Evolutionary conservation across 2,113 vertebrate species (phyloP).

Genomic region (Microcebus jonahi): DNA sequence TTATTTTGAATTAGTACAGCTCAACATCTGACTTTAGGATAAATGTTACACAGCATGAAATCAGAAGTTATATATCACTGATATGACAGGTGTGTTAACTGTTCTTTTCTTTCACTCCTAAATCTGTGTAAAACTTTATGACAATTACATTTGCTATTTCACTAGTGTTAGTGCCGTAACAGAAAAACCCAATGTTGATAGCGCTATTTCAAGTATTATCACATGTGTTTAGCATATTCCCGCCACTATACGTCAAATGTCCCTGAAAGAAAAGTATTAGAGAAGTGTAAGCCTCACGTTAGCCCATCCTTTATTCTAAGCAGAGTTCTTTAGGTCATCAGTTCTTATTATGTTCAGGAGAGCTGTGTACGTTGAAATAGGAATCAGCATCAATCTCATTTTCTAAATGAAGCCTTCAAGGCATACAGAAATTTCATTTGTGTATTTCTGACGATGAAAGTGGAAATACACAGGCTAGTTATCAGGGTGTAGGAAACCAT

Average conservation of each 20-base stretch:
- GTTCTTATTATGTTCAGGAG: background rate
- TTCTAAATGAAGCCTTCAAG: conserved; percentile 13
- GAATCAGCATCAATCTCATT: background rate
- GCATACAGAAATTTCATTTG: background rate
- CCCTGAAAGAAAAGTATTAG: background rate
- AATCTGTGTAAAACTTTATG: background rate
- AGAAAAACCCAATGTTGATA: background rate
- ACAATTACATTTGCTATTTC: background rate
- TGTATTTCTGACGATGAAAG: background rate
- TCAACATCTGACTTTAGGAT: background rate
- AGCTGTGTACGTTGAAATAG: background rate
- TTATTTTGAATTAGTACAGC: background rate
- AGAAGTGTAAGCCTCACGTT: background rate
- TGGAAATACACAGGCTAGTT: background rate
- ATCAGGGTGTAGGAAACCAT: background rate
- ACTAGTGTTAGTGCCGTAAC: background rate
- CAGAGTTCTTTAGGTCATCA: background rate
- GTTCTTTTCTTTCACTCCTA: background rate
- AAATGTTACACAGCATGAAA: background rate
- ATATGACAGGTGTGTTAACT: background rate
- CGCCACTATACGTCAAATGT: background rate
- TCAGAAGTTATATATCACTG: background rate
- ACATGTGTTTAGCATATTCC: background rate
- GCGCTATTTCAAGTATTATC: background rate
- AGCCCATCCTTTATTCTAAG: background rate